A percentile compares a stretch with the other conserved stretches of the same genome.
Conservation (phyloP, 2,797 vertebrate species). For the Telmatherina bonti region DNA sequence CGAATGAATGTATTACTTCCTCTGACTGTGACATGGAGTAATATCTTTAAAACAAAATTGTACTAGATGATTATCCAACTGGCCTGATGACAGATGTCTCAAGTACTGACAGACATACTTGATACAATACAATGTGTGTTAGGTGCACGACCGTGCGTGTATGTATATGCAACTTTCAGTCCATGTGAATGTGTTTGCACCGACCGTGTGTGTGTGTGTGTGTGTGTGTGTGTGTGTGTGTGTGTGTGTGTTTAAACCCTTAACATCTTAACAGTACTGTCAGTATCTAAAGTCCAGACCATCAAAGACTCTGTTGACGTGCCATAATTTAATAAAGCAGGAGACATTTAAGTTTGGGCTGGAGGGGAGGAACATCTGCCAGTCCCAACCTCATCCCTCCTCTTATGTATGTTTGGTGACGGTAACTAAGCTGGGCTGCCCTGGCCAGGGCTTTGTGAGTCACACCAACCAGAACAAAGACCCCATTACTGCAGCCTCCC, state of each 20-base stretch:
- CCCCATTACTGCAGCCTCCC: slow-evolving; percentile 65
- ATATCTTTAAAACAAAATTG: not conserved
- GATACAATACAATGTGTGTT: no score
- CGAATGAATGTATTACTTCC: not conserved
- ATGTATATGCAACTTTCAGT: no score
- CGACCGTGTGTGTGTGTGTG: no score
- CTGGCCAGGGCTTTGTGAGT: slow-evolving; percentile 66
- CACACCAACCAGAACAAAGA: slow-evolving; percentile 80
- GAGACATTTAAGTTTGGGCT: slow-evolving; percentile 26
- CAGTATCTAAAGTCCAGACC: no score
- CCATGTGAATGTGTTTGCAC: no score
- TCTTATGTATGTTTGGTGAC: slow-evolving; percentile 70
- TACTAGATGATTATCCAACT: not conserved
- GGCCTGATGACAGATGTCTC: not conserved
- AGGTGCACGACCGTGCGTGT: no score
- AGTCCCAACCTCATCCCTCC: slow-evolving; percentile 23
- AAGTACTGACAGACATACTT: not conserved
- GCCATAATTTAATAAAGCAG: slow-evolving; percentile 23
- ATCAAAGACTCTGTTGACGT: slow-evolving; percentile 14
- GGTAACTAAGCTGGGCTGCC: slow-evolving; percentile 71
- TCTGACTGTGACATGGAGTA: not conserved
- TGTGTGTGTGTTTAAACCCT: no score
- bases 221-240: no score
- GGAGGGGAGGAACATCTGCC: slow-evolving; percentile 7
- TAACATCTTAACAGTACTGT: no score